Evolutionary conservation across 1,140 invertebrate species (phyloP).

Genomic region (Papilio machaon): DNA sequence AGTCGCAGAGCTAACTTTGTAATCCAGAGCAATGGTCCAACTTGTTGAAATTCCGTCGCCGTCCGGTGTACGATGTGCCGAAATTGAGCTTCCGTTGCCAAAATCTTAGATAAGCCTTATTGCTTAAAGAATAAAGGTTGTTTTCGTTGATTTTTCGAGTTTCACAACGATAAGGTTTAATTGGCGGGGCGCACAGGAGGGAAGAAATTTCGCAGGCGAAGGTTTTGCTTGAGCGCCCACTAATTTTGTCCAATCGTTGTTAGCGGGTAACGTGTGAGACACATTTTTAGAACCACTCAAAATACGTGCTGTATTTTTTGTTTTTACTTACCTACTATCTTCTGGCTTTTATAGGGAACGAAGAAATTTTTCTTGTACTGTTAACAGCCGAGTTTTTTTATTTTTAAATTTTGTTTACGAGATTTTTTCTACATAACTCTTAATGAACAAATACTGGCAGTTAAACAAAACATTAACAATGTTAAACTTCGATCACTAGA

Average conservation of each 20-base stretch:
- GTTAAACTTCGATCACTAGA: no score
- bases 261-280: slow-evolving; percentile 61
- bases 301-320: slow-evolving; percentile 17
- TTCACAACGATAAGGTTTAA: slow-evolving; percentile 51
- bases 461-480: no score
- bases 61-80: slow-evolving; percentile 63
- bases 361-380: not conserved
- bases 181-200: slow-evolving; percentile 57
- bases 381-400: no score
- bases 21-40: slow-evolving; percentile 64
- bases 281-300: slow-evolving; percentile 51
- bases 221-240: slow-evolving; percentile 67
- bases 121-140: slow-evolving; percentile 51
- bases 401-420: not conserved
- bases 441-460: no score
- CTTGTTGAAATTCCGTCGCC: slow-evolving; percentile 79
- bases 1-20: slow-evolving; percentile 47
- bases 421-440: no score
- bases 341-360: slow-evolving; percentile 32
- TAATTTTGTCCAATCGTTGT: slow-evolving; percentile 67
- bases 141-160: slow-evolving; percentile 51
- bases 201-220: slow-evolving; percentile 78
- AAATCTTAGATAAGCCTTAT: slow-evolving; percentile 52
- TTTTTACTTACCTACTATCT: slow-evolving; percentile 37
- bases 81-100: slow-evolving; percentile 57